These are phyloP conservation scores for Eretmochelys imbricata DNA, from an alignment of 2,113 vertebrate species.

Conservation along the genomic window DNA sequence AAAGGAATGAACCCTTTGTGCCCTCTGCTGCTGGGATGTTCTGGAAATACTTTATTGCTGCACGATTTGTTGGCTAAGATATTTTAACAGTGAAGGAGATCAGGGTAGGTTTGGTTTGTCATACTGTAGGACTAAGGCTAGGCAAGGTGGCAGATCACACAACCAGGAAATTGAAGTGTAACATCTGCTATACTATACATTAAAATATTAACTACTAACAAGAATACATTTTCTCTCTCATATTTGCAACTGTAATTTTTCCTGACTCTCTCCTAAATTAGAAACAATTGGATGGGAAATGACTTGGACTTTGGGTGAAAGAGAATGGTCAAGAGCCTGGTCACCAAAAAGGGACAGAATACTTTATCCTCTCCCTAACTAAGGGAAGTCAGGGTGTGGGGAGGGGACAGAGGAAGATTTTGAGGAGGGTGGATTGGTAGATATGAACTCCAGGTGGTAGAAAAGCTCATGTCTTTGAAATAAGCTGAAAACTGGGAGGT, in stretches of 20 bases:
- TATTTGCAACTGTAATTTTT: background rate
- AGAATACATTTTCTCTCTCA: background rate
- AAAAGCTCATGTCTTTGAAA: accelerated
- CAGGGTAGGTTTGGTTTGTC: background rate
- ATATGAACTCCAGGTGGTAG: background rate
- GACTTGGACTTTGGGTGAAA: background rate
- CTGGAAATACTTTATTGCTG: background rate
- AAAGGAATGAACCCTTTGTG: background rate
- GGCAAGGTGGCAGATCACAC: background rate
- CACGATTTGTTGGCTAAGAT: background rate
- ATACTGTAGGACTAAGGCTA: background rate
- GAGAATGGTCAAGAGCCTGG: background rate
- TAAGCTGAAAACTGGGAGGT: background rate
- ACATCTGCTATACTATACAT: background rate
- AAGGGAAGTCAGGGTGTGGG: background rate
- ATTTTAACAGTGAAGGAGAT: background rate
- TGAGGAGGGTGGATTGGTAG: background rate
- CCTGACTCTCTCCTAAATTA: accelerated
- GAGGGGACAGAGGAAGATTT: background rate
- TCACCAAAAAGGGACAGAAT: accelerated
- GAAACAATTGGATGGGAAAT: background rate
- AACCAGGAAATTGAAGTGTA: accelerated
- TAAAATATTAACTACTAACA: background rate
- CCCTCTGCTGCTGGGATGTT: background rate
- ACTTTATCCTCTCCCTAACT: background rate